These are phyloP conservation scores for Cremastinae sp. DNA, from an alignment of 2,888 invertebrate species.

Conservation along the genomic window DNA sequence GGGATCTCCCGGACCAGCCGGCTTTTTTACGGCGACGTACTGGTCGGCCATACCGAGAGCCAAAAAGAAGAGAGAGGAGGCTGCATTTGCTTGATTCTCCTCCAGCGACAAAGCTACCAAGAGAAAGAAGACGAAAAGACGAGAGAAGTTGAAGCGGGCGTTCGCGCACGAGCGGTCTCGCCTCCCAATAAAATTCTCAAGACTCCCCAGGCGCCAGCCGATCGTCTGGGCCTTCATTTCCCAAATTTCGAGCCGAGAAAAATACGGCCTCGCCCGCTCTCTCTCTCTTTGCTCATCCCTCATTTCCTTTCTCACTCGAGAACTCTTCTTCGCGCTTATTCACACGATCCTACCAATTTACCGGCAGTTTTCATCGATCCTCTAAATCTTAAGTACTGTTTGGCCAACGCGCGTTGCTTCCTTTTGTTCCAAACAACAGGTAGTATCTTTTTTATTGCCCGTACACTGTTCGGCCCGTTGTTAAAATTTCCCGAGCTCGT, in stretches of 20 bases:
- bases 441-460: slow-evolving; percentile 68
- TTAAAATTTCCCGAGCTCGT: slow-evolving; percentile 41
- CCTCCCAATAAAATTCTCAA: slow-evolving; percentile 73
- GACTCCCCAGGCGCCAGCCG: slow-evolving; percentile 71
- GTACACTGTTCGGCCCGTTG: slow-evolving; percentile 57
- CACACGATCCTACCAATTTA: slow-evolving; percentile 50
- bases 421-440: slow-evolving; percentile 74
- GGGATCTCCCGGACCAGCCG: slow-evolving; percentile 68
- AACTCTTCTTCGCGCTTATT: slow-evolving; percentile 47
- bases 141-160: slow-evolving; percentile 48
- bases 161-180: slow-evolving; percentile 62
- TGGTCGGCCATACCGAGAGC: slow-evolving; percentile 73
- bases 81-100: slow-evolving; percentile 41
- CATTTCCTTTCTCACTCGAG: slow-evolving; percentile 67
- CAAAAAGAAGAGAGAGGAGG: slow-evolving; percentile 37
- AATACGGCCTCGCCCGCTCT: too few species aligned
- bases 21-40: slow-evolving; percentile 77
- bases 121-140: slow-evolving; percentile 33
- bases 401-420: slow-evolving; percentile 47
- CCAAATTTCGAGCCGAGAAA: neutral
- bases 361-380: slow-evolving; percentile 49
- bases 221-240: slow-evolving; percentile 67
- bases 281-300: slow-evolving; percentile 62
- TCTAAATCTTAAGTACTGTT: slow-evolving; percentile 9
- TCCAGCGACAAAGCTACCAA: slow-evolving; percentile 41